Evolutionary conservation across 2,113 vertebrate genomes (phyloP), one percentile per base, ranked within the genome.

Genomic region (Gasterosteus aculeatus): DNA sequence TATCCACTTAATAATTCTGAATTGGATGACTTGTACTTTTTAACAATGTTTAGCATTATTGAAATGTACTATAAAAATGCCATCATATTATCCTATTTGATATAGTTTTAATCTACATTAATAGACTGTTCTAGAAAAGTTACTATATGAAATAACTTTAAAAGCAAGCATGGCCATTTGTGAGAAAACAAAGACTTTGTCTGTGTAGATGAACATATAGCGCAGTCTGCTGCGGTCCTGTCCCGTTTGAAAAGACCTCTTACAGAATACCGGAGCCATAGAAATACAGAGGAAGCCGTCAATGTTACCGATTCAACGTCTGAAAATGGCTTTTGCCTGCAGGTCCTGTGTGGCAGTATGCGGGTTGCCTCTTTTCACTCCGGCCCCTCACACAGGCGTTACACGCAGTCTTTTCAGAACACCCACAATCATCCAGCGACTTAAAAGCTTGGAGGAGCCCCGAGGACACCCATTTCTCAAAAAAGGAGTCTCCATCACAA

Each of bases 371-470:
- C 57, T 75, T 58, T 78, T 72, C 29, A 64, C 77, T 51, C 65
- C 57, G 58, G 58, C 66, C 65, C 80, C 53, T 66, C 42, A 80
- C 62, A 70, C 51, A 72, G 51, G 81, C 64, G 81, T 76, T 67
- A 75, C 79, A 38, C 65, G 81, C 49, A 56, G 73, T 75, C 83
- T 87, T 89, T 91, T 90, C 85, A 88, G 84, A 87, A 81, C 75
- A 83, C 75, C 80, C 78, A 77, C 89, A 87, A 79, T 87, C 83
- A 87, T 35, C 61, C 69, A 68, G 75, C n/a, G 39, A 82, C 78
- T 88, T 82, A 81, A 90, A 87, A 87, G 86, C 87, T 74, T 5
- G 1, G 26, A 73, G 74, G 68, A 69, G 71, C 87, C 87, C 91
- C 10, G 7, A 78, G 87, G 91, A 88, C 83, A 78, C 51, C 46